phyloP scores from a whole-genome alignment of 2,888 invertebrate genomes.

The Athalia rosae region DNA sequence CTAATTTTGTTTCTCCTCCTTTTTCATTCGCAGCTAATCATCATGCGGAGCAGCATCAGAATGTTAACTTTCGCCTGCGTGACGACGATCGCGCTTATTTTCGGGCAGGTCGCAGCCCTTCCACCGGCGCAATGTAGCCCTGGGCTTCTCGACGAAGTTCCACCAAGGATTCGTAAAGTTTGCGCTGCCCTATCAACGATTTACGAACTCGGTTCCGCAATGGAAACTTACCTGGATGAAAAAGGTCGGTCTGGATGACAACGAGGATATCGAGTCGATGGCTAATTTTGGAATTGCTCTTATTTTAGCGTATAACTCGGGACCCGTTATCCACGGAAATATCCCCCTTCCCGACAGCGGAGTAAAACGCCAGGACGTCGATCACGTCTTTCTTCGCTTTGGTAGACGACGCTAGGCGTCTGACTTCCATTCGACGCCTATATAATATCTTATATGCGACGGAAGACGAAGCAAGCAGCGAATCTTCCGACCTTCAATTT shows the following conservation, averaged over 20 bases:
- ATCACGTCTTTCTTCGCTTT: constrained; percentile 93
- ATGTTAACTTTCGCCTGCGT: constrained; percentile 46
- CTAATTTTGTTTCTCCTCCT: not conserved
- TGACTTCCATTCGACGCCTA: constrained; percentile 20
- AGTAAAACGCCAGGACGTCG: constrained; percentile 90
- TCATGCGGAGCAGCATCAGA: constrained; percentile 56
- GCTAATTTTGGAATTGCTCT: constrained; percentile 59
- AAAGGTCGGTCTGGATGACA: constrained; percentile 75
- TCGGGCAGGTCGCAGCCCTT: constrained; percentile 70
- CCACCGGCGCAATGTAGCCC: constrained; percentile 78
- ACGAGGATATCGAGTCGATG: constrained; percentile 68
- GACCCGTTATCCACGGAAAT: constrained; percentile 68
- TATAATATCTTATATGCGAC: constrained; percentile 12
- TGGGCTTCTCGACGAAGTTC: constrained; percentile 78
- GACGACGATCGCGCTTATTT: constrained; percentile 51
- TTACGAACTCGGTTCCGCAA: constrained; percentile 79
- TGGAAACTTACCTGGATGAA: constrained; percentile 77
- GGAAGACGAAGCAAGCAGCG: constrained; percentile 35
- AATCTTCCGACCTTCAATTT: constrained; percentile 24
- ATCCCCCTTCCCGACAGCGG: constrained; percentile 78
- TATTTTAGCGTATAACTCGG: constrained; percentile 74
- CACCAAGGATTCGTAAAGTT: constrained; percentile 79
- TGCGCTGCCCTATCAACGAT: constrained; percentile 81
- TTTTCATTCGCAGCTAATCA: not conserved
- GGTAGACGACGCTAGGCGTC: constrained; percentile 83